Conservation (phyloP, 2,888 invertebrate genomes). For the Andrena chrysosceles region DNA sequence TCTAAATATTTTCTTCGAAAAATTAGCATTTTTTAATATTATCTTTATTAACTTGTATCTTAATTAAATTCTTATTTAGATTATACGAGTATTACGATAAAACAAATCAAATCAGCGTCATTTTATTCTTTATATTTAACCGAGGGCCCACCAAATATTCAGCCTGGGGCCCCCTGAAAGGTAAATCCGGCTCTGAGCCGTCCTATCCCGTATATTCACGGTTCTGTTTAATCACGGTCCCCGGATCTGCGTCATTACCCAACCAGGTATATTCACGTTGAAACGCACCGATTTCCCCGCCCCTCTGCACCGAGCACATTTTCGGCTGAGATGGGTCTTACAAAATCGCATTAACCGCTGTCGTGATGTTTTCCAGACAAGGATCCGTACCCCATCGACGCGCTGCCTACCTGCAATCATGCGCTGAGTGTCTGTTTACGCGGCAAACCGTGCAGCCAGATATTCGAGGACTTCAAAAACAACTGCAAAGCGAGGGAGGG, state of each 20-base stretch:
- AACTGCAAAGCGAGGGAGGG: conserved; percentile 95
- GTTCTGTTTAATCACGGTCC: background rate
- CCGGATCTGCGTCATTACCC: background rate
- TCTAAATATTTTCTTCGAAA: too few relatives aligned
- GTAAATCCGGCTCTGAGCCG: too few relatives aligned
- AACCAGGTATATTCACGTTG: background rate
- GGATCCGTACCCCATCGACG: conserved; percentile 94
- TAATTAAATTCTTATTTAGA: too few relatives aligned
- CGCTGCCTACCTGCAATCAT: conserved; percentile 95
- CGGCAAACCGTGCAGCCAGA: conserved; percentile 92
- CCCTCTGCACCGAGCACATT: background rate
- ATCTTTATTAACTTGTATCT: too few relatives aligned
- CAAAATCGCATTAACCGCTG: conserved; percentile 10
- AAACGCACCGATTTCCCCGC: background rate
- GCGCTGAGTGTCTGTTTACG: conserved; percentile 94
- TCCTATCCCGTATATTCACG: background rate
- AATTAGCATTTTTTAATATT: too few relatives aligned
- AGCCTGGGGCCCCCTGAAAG: too few relatives aligned
- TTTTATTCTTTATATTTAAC: too few relatives aligned
- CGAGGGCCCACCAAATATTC: too few relatives aligned
- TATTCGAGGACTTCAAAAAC: conserved; percentile 94
- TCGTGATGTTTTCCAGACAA: conserved; percentile 88
- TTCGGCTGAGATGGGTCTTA: background rate
- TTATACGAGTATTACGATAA: too few relatives aligned
- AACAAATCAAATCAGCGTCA: too few relatives aligned